Base-by-base conservation (phyloP, 2,113 vertebrate genomes). In the Scolopax mira region DNA sequence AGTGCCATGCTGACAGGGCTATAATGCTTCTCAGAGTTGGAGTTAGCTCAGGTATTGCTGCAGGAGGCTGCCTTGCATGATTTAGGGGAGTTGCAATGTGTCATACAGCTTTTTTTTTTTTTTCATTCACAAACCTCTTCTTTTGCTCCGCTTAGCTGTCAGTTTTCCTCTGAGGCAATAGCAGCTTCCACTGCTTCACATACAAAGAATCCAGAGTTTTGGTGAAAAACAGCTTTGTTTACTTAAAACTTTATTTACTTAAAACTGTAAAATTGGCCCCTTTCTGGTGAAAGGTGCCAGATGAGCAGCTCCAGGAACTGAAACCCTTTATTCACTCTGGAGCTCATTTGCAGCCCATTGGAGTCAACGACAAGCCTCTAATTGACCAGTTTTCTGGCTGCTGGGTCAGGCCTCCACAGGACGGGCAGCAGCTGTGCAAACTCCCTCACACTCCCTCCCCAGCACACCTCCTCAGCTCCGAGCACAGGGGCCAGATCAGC, bases 341-440 rank as follows among this genome's bases (percentile, higher is more conserved):
- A 83, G 44, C 94, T 93, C 54, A 19, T 77, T 91, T 80, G 94
- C 93, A 94, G 89, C 93, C 89, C 87, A 82, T 30, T 13, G 87
- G 91, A 96, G 74, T 37, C 94, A 77, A 49, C 8, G 91, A 95
- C 95, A 97, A 97, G 77, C 93, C 86, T 89, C 64, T 89, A 89
- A 97, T 94, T 97, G 93, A 97, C 18, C 27, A 22, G 21, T 28
- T 93, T 96, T 84, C 88, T 96, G 94, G 93, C 94, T 96, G 58
- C 84, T 14, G 82, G 60, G 61, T 16, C 75, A 13, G 16, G 42
- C 60, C 91, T 73, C 73, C 48, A 7, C 62, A 83, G 78, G 42
- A n/a, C 46, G 1, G 6, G 90, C 93, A 86, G 94, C 96, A 96
- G 93, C 93, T 96, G 96, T 97, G 94, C 95, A 96, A 96, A 97